Evolutionary conservation across 2,113 vertebrate species (phyloP), one percentile per base, ranked within the genome.

Genomic region (Nematolebias whitei): DNA sequence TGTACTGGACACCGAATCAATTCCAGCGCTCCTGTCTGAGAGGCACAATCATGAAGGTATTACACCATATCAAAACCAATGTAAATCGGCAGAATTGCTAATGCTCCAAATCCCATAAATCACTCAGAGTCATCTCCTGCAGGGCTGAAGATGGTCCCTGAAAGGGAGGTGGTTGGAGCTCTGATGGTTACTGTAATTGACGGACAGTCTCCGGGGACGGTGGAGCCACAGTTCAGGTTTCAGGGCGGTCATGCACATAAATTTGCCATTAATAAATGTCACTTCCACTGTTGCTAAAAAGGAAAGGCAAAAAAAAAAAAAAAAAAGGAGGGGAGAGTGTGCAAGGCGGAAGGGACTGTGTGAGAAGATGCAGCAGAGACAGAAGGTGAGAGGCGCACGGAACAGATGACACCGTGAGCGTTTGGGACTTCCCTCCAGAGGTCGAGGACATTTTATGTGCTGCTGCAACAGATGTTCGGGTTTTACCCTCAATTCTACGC

Each of bases 231-330:
- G 88, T 86, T 88, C 85, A 87, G 86, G 86, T 89, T 88, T 84
- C 74, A 57, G 76, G 67, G 82, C 76, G 67, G 82, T 86, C 90
- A 90, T 88, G 90, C 86, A 85, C 86, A 90, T 91, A 83, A 88
- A 90, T 90, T 84, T 32, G 41, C 84, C 87, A 90, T 91, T 89
- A 91, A 91, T 91, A 89, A 89, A 91, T 90, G 88, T 91, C 88
- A 89, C 88, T 86, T 88, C 75, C 78, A 77, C 79, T 87, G 82
- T 70, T 16, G 80, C 82, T 78, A 74, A 86, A 81, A 87, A 76
- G 74, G 76, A 86, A 78, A 82, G 86, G 78, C 60, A 68, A 51
- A 59, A 55, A 35, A 18, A 20, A 47, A 47, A 18, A 29, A 29
- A 29, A 29, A 29, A 29, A 29, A 3, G 63, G 64, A 68, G 72